These are phyloP conservation scores for Syritta pipiens DNA, from an alignment of 2,888 invertebrate genomes.

Conservation along the genomic window DNA sequence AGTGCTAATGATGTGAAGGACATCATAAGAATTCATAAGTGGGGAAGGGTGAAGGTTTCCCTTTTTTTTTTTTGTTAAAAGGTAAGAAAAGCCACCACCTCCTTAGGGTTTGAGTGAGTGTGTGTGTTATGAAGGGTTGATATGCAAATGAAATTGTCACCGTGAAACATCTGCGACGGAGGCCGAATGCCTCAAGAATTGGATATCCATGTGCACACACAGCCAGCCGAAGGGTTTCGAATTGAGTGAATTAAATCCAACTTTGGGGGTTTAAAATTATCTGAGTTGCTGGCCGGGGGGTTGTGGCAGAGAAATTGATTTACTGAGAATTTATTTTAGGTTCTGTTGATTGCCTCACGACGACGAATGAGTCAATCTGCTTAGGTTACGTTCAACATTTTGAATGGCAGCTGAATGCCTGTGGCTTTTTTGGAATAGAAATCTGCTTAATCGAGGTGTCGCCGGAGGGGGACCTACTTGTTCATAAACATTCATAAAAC, in stretches of 20 bases:
- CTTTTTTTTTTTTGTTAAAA: constrained; percentile 13
- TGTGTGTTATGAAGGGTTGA: constrained; percentile 12
- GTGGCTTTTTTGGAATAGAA: no score
- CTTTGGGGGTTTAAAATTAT: constrained; percentile 30
- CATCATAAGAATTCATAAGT: constrained; percentile 60
- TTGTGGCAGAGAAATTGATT: constrained; percentile 24
- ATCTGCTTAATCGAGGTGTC: no score
- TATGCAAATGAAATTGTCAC: constrained; percentile 62
- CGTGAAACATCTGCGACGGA: constrained; percentile 43
- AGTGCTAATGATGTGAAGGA: constrained; percentile 60
- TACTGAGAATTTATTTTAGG: no score
- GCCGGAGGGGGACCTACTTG: no score
- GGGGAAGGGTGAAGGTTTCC: constrained; percentile 46
- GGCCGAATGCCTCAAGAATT: constrained; percentile 19
- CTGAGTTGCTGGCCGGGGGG: not conserved
- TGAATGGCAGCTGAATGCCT: no score
- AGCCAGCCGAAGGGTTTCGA: constrained; percentile 16
- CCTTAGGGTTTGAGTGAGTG: not conserved
- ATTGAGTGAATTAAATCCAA: constrained; percentile 49
- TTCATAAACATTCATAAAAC: no score
- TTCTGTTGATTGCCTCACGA: no score
- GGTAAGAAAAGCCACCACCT: not conserved
- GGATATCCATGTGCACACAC: constrained; percentile 23
- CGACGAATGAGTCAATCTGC: no score
- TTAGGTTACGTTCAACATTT: no score